Conservation (phyloP, 2,888 invertebrate species). For the Macrophya annulata region DNA sequence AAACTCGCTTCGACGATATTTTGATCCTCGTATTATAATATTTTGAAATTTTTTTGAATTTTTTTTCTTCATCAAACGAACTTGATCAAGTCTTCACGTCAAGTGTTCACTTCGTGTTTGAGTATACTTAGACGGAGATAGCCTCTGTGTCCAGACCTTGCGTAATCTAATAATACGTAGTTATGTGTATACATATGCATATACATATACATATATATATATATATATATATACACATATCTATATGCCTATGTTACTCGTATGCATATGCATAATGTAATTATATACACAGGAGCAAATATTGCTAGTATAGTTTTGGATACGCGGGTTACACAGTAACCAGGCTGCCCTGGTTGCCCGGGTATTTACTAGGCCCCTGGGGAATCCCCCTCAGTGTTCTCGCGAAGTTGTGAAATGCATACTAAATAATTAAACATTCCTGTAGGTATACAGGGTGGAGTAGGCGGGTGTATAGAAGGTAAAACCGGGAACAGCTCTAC, state of each 20-base stretch:
- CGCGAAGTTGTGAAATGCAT: slow-evolving; percentile 43
- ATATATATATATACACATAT: too few relatives aligned
- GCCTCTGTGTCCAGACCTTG: not conserved
- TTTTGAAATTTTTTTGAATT: too few relatives aligned
- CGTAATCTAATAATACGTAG: not conserved
- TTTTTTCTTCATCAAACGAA: not conserved
- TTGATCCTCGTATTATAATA: not conserved
- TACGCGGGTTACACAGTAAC: not conserved
- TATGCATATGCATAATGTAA: slow-evolving; percentile 37
- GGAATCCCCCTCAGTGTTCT: slow-evolving; percentile 14
- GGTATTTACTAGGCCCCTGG: slow-evolving; percentile 35
- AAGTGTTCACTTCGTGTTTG: slow-evolving; percentile 1
- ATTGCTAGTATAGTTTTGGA: slow-evolving; percentile 17
- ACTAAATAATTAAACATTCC: slow-evolving; percentile 47
- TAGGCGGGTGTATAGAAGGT: not conserved
- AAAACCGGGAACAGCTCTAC: not conserved
- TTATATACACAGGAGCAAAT: slow-evolving; percentile 31
- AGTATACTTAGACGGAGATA: not conserved
- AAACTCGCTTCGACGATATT: not conserved
- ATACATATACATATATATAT: not conserved
- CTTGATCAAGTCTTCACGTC: not conserved
- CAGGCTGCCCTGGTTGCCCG: slow-evolving; percentile 10
- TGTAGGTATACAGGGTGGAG: not conserved
- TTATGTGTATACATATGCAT: too few relatives aligned
- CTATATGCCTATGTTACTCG: not conserved